phyloP scores from a whole-genome alignment of 2,888 invertebrate genomes.

The Saturnia pavonia region DNA sequence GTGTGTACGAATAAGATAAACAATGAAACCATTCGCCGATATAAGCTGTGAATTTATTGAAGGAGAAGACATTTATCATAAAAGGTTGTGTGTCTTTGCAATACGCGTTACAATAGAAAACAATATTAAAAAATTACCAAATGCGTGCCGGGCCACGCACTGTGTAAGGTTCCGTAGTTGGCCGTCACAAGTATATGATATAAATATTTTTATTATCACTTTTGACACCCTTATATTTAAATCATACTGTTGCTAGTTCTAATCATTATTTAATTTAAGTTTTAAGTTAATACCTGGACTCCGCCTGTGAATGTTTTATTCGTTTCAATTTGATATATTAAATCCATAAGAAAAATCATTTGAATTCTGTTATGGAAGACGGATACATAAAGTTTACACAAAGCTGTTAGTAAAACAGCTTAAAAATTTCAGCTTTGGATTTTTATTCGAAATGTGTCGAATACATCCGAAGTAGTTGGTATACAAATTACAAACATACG shows the following conservation, averaged over 20 bases:
- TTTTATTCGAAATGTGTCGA: not conserved
- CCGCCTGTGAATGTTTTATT: too few species aligned
- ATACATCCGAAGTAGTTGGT: not conserved
- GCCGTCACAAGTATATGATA: too few species aligned
- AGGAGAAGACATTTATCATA: conserved; percentile 50
- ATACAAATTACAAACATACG: not conserved
- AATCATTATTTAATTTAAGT: too few species aligned
- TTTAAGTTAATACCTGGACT: too few species aligned
- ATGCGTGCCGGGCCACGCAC: too few species aligned
- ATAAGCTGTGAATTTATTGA: conserved; percentile 43
- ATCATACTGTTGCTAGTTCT: not conserved
- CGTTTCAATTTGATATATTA: not conserved
- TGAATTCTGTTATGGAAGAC: not conserved
- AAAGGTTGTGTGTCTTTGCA: conserved; percentile 40
- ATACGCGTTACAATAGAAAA: conserved; percentile 33
- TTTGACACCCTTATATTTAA: not conserved
- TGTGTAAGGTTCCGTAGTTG: too few species aligned
- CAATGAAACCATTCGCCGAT: conserved; percentile 46
- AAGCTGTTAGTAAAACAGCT: not conserved
- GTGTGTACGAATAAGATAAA: conserved; percentile 34
- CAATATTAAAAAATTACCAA: not conserved
- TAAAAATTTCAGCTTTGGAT: not conserved
- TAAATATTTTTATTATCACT: too few species aligned
- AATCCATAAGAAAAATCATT: not conserved
- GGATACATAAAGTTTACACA: not conserved